Percentiles rank a stretch among this genome's conserved stretches.
These are phyloP conservation scores for Amazona ochrocephala DNA, from an alignment of 2,797 vertebrate genomes.

Conservation along the genomic window DNA sequence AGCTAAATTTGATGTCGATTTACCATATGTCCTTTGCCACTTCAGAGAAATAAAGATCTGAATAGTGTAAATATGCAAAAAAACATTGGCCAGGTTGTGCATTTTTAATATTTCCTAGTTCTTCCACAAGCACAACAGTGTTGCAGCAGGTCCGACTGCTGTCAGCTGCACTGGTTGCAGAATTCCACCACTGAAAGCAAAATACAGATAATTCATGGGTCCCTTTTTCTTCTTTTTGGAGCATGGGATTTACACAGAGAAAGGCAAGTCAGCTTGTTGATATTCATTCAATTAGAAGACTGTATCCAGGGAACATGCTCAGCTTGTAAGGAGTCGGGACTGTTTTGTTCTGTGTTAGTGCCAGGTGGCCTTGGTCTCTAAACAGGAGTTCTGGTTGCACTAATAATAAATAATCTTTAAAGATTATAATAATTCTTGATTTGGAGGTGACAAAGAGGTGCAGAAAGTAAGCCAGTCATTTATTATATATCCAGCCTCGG, in stretches of 20 bases:
- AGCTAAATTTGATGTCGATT: conserved; percentile 14
- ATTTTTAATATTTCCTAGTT: not conserved
- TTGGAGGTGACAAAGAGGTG: conserved; percentile 44
- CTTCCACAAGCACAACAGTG: not conserved
- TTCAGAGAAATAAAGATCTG: conserved; percentile 32
- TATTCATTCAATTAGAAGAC: not conserved
- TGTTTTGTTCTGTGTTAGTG: not conserved
- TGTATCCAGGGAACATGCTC: not conserved
- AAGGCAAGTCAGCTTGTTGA: not conserved
- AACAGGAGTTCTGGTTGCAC: conserved; percentile 9
- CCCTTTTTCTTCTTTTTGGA: not conserved
- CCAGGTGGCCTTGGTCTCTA: conserved; percentile 27
- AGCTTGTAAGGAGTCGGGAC: not conserved
- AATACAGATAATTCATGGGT: not conserved
- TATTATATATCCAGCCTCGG: conserved; percentile 1
- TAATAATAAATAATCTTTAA: conserved; percentile 39
- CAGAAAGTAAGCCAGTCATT: conserved; percentile 19
- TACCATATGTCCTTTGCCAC: conserved; percentile 7
- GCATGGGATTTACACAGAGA: not conserved
- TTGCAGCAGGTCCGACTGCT: not conserved
- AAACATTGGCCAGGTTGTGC: not conserved
- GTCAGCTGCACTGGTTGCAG: not conserved
- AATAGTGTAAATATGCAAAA: conserved; percentile 10
- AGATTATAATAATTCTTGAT: conserved; percentile 17
- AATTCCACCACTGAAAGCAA: not conserved